These are phyloP conservation scores for Danio kyathit DNA, from an alignment of 2,797 vertebrate genomes.

Conservation along the genomic window DNA sequence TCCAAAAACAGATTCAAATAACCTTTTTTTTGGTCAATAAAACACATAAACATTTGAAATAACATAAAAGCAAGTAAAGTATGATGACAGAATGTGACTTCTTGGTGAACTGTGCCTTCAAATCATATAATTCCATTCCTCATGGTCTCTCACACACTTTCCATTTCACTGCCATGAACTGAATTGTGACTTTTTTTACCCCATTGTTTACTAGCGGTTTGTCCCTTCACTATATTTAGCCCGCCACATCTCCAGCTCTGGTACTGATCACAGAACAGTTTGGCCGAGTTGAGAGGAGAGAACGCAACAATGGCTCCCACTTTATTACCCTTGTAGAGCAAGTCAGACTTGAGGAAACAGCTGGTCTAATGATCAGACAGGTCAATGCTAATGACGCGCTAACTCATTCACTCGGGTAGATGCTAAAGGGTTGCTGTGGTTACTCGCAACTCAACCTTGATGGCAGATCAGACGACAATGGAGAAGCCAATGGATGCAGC, in stretches of 20 bases:
- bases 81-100: background rate
- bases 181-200: background rate
- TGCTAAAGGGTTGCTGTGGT: slow-evolving; percentile 69
- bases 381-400: slow-evolving; percentile 27
- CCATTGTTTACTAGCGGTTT: slow-evolving; percentile 1
- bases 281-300: slow-evolving; percentile 2
- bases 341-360: slow-evolving; percentile 47
- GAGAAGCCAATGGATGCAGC: slow-evolving; percentile 62
- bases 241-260: slow-evolving; percentile 7
- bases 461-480: slow-evolving; percentile 59
- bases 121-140: slow-evolving; percentile 7
- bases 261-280: slow-evolving; percentile 22
- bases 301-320: background rate
- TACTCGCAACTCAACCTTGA: slow-evolving; percentile 65
- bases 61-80: background rate
- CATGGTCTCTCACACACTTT: background rate
- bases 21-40: background rate
- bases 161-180: background rate
- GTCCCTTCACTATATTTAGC: slow-evolving; percentile 20
- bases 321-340: slow-evolving; percentile 29
- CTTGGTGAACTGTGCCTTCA: background rate
- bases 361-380: slow-evolving; percentile 26
- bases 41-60: background rate
- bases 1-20: background rate
- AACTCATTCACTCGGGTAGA: slow-evolving; percentile 18